Conservation (phyloP, 2,797 vertebrate genomes). For the Miichthys miiuy region DNA sequence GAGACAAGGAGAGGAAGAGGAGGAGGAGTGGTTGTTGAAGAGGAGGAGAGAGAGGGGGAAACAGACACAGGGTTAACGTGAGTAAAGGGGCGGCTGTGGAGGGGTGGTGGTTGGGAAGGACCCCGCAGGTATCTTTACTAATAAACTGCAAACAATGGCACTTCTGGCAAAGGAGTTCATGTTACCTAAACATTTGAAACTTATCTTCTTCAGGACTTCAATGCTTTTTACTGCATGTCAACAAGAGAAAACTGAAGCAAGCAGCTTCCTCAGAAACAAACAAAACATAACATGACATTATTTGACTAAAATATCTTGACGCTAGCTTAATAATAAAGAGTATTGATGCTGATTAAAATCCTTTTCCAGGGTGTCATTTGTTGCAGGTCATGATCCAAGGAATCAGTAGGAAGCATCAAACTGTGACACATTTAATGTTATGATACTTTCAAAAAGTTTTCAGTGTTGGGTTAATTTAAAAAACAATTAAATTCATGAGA, state of each 20-base stretch:
- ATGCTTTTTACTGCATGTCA: background rate
- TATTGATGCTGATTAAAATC: constrained; percentile 6
- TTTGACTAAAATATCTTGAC: background rate
- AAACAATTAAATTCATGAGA: background rate
- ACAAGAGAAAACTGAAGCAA: background rate
- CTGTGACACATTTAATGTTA: constrained; percentile 10
- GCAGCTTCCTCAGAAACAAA: background rate
- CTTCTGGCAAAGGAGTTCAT: constrained; percentile 54
- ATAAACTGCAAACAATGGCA: constrained; percentile 64
- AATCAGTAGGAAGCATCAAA: constrained; percentile 58
- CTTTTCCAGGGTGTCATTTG: constrained; percentile 58
- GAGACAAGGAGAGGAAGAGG: constrained; percentile 81
- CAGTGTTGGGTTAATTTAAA: background rate
- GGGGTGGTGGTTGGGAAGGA: constrained; percentile 49
- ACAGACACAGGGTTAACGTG: constrained; percentile 83
- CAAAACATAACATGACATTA: background rate
- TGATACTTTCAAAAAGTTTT: background rate
- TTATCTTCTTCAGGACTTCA: constrained; percentile 1
- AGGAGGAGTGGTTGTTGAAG: constrained; percentile 64
- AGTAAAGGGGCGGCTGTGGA: constrained; percentile 68
- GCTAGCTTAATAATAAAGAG: too few relatives aligned
- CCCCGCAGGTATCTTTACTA: constrained; percentile 44
- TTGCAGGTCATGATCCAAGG: constrained; percentile 54
- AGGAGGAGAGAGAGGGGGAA: constrained; percentile 63
- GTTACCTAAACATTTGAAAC: background rate